Evolutionary conservation across 53 echinoderm and acorn worm genomes (phyloP), one percentile per base, ranked within the genome.

Genomic region (Pentamera pediparva): DNA sequence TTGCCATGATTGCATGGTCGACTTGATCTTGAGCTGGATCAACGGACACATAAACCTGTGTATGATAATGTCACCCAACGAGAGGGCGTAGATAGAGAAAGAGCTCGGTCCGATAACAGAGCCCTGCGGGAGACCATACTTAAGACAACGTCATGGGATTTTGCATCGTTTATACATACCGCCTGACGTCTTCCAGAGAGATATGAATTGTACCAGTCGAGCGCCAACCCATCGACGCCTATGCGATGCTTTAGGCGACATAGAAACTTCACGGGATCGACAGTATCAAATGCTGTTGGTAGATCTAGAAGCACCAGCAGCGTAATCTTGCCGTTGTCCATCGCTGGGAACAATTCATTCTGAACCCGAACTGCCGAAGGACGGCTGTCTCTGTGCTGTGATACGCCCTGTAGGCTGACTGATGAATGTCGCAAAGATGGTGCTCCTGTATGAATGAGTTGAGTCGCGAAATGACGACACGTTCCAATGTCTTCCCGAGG

Each of bases 281-380:
- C 35, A 1, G 65, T 78, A 65, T 65, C 78, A 65, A 78, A 65
- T 13, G 65, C 65, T 49, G 65, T 65, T 19, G 65, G 49, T n/a
- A 78, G 20, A 59, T 78, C 53, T 30, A 75, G 34, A 15, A 78
- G 78, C 50, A 78, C 65, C 4, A 78, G 51, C 30, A 78, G 35
- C 12, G 52, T 30, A n/a, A 65, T 51, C 18, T 78, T 65, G 5
- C 65, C 13, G 15, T 65, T 52, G 52, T 49, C 52, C 64, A 78
- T 65, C 31, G 27, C 52, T 1, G 24, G 53, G 31, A 78, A 40
- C 32, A 78, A 1, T 22, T 78, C 65, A 27, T 78, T 78, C 35
- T 64, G 78, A 17, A 64, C 48, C 45, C 50, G 43, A n/a, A n/a
- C n/a, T n/a, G n/a, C n/a, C n/a, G n/a, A 17, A 65, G 8, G 7